A percentile compares a stretch with the other conserved stretches of the same genome.
phyloP scores from a whole-genome alignment of 2,113 vertebrate species.

The Glaucidium brasilianum region DNA sequence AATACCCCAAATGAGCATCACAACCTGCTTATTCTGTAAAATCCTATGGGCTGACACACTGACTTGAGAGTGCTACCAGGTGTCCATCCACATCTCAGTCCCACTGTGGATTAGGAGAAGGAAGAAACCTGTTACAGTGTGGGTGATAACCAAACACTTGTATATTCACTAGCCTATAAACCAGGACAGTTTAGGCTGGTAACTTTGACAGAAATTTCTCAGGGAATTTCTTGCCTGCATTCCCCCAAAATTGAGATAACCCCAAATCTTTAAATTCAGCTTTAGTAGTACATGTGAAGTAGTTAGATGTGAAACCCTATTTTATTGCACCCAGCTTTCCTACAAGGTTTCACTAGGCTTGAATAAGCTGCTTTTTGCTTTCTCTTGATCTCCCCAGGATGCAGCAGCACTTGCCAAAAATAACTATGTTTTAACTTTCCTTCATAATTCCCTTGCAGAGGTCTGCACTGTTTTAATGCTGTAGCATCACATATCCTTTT shows the following conservation, averaged over 20 bases:
- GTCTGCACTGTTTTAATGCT: conserved; percentile 13
- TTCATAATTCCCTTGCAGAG: conserved; percentile 41
- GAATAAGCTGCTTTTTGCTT: not conserved
- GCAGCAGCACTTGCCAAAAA: conserved; percentile 33
- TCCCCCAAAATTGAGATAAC: not conserved
- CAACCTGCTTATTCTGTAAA: not conserved
- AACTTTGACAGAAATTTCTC: not conserved
- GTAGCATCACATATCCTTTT: conserved; percentile 26
- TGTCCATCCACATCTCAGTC: not conserved
- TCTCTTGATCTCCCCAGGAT: conserved; percentile 17
- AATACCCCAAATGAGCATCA: not conserved
- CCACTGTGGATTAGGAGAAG: rapidly evolving
- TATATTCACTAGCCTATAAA: not conserved
- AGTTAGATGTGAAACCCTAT: not conserved
- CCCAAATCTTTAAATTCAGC: not conserved
- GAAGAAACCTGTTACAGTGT: not conserved
- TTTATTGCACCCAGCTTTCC: not conserved
- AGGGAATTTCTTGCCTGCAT: not conserved
- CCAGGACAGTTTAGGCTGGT: not conserved
- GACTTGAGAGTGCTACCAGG: not conserved
- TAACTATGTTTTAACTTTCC: conserved; percentile 9
- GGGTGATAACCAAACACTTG: not conserved
- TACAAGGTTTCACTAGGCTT: not conserved
- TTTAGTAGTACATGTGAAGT: not conserved
- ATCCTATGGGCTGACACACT: not conserved